A percentile compares a stretch with the other conserved stretches of the same genome.
Evolutionary conservation across 2,888 invertebrate species (phyloP).

Genomic region (Ennomos erosarius): DNA sequence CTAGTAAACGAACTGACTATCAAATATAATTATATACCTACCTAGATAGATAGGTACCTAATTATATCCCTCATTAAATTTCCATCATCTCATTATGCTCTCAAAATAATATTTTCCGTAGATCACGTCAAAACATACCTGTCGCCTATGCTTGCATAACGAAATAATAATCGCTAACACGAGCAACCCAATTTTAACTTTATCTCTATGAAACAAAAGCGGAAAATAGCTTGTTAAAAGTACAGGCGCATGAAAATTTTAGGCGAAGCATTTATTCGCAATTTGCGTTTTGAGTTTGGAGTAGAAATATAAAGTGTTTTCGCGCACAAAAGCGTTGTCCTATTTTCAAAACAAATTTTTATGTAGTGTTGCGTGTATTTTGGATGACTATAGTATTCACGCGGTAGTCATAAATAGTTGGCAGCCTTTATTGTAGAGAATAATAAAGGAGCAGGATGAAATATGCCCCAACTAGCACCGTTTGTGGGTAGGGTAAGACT

Average conservation of each 20-base stretch:
- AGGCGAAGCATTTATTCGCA: constrained; percentile 17
- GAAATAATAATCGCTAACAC: constrained; percentile 1
- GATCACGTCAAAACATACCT: not conserved
- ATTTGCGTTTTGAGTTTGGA: constrained; percentile 8
- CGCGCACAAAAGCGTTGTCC: constrained; percentile 4
- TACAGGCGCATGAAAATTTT: constrained; percentile 5
- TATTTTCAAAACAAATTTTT: constrained; percentile 14
- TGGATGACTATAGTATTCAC: no score
- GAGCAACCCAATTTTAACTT: constrained; percentile 7
- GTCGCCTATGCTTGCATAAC: not conserved
- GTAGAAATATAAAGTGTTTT: constrained; percentile 8
- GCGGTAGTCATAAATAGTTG: no score
- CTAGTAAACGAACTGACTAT: no score
- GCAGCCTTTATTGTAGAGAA: no score
- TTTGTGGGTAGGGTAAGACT: no score
- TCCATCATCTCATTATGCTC: not conserved
- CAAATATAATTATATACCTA: no score
- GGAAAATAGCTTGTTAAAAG: constrained; percentile 8
- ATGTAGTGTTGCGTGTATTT: not conserved
- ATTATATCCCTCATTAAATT: not conserved
- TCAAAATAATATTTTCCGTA: not conserved
- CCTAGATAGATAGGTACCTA: no score
- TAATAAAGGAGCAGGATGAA: no score
- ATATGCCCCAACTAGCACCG: no score
- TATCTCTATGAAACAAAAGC: not conserved